A percentile compares a stretch with the other conserved stretches of the same genome.
Conservation (phyloP, 2,113 vertebrate species). For the Hippotragus niger region DNA sequence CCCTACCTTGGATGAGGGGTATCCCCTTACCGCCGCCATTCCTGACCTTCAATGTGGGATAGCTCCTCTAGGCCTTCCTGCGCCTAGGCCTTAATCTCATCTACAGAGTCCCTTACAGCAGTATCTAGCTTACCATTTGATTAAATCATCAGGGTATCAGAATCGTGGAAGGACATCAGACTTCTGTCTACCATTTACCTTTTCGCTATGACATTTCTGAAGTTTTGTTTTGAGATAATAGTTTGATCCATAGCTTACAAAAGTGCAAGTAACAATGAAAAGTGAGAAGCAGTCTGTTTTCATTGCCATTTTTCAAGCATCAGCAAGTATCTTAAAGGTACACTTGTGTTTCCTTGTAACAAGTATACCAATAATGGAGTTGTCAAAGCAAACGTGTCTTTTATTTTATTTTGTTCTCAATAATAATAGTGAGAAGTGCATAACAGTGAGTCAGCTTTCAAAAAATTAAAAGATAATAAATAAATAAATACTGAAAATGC, state of each 20-base stretch:
- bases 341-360: neutral
- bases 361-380: neutral
- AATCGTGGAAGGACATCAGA: neutral
- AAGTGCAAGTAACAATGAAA: neutral
- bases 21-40: no score
- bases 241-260: neutral
- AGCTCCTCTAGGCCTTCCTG: no score
- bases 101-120: neutral
- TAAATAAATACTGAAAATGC: neutral
- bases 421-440: neutral
- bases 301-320: neutral
- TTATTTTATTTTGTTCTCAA: neutral
- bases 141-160: neutral
- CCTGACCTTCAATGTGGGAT: no score
- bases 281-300: neutral
- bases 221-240: neutral
- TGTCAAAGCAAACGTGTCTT: constrained; percentile 2
- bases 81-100: neutral
- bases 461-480: neutral
- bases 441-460: neutral
- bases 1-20: no score
- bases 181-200: neutral
- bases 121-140: neutral
- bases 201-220: neutral
- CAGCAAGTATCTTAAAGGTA: neutral